Conservation (phyloP, 2,113 vertebrate species). For the Nothoprocta pentlandii region DNA sequence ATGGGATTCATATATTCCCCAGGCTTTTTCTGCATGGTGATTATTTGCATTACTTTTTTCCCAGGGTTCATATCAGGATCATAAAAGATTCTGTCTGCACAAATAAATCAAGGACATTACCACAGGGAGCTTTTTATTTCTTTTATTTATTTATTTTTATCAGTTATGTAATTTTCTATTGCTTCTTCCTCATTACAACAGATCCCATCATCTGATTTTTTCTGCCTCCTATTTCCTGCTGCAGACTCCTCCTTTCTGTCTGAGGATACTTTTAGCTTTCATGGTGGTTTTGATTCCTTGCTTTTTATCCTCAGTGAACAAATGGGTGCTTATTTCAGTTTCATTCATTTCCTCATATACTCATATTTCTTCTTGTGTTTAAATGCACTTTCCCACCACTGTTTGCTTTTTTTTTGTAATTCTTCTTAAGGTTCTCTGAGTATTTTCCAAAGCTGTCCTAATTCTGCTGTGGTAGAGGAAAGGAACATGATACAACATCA, state of each 20-base stretch:
- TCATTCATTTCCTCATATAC: not conserved
- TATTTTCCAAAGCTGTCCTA: not conserved
- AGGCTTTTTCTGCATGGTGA: not conserved
- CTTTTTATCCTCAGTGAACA: not conserved
- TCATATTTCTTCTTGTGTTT: not conserved
- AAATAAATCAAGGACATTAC: not conserved
- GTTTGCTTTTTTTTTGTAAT: not conserved
- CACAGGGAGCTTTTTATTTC: not conserved
- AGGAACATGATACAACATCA: not conserved
- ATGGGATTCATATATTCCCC: not conserved
- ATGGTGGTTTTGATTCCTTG: not conserved
- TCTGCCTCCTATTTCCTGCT: not conserved
- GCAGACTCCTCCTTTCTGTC: not conserved
- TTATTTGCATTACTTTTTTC: not conserved
- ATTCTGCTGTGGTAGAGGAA: not conserved
- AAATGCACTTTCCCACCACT: not conserved
- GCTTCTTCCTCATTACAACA: not conserved
- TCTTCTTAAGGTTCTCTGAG: not conserved
- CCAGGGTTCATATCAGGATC: not conserved
- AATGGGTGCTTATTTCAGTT: not conserved
- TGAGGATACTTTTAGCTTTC: not conserved
- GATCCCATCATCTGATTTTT: slow-evolving; percentile 2
- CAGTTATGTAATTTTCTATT: not conserved
- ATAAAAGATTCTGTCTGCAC: not conserved
- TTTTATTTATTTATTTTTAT: not conserved